These are phyloP conservation scores for Chrysina gloriosa DNA, from an alignment of 2,888 invertebrate genomes.

Conservation along the genomic window DNA sequence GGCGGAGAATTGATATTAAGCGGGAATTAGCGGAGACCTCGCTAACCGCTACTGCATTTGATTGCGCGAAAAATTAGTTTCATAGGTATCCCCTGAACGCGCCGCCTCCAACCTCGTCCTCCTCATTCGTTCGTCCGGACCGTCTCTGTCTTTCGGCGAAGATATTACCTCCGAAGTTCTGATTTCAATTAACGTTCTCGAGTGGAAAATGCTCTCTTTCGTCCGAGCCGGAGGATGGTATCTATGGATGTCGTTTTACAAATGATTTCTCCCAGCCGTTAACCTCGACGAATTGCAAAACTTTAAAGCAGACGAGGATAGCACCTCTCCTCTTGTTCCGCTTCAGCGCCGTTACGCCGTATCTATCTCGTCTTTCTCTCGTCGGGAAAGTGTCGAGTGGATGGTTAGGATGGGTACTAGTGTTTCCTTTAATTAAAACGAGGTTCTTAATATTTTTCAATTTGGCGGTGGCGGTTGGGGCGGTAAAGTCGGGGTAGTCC, in stretches of 20 bases:
- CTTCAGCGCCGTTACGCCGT: not conserved
- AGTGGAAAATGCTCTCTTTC: conserved; percentile 52
- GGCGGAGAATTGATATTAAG: conserved; percentile 57
- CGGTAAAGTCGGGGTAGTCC: not conserved
- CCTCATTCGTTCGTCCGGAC: conserved; percentile 32
- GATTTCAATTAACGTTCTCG: conserved; percentile 56
- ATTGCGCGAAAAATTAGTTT: conserved; percentile 49
- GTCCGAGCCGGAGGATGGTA: conserved; percentile 15
- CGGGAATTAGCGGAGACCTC: conserved; percentile 42
- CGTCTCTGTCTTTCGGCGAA: conserved; percentile 19
- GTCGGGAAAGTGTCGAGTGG: conserved; percentile 26
- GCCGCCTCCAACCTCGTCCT: conserved; percentile 40
- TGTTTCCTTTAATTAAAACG: conserved; percentile 63
- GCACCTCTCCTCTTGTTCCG: not conserved
- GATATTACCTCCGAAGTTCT: conserved; percentile 48
- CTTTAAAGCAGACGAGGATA: conserved; percentile 45
- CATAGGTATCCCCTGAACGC: conserved; percentile 42
- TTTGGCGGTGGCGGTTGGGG: conserved; percentile 51
- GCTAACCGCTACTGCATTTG: conserved; percentile 47
- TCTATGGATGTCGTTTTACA: conserved; percentile 53
- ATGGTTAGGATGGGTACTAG: conserved; percentile 47
- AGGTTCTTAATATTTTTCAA: conserved; percentile 64
- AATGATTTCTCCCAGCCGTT: conserved; percentile 53
- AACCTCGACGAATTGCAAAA: conserved; percentile 54
- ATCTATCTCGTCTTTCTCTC: not conserved